A percentile compares a stretch with the other conserved stretches of the same genome.
These are phyloP conservation scores for Telmatherina bonti DNA, from an alignment of 2,797 vertebrate species.

Conservation along the genomic window DNA sequence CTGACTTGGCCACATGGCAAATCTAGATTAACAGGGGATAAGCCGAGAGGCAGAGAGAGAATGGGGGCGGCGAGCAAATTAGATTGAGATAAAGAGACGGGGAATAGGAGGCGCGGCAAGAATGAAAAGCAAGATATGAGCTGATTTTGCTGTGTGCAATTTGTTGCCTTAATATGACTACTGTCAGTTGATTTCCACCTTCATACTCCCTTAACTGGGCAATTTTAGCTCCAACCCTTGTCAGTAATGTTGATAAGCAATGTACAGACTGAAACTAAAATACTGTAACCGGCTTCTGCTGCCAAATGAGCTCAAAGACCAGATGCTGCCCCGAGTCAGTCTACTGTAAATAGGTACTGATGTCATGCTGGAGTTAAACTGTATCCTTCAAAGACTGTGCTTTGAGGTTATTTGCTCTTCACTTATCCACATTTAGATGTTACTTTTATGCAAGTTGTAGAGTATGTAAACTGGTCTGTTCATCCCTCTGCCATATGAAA, in stretches of 20 bases:
- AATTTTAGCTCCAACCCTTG: slow-evolving; percentile 50
- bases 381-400: slow-evolving; percentile 9
- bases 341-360: slow-evolving; percentile 41
- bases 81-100: slow-evolving; percentile 56
- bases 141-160: slow-evolving; percentile 1
- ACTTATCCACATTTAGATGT: not conserved
- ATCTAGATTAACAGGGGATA: slow-evolving; percentile 80
- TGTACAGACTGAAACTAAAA: slow-evolving; percentile 53
- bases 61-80: slow-evolving; percentile 34
- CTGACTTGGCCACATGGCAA: slow-evolving; percentile 75
- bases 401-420: slow-evolving; percentile 9
- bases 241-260: slow-evolving; percentile 71
- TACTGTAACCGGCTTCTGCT: slow-evolving; percentile 44
- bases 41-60: slow-evolving; percentile 39
- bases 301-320: slow-evolving; percentile 47
- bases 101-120: slow-evolving; percentile 15
- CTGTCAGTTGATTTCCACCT: slow-evolving; percentile 19
- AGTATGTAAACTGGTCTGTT: not conserved
- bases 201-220: slow-evolving; percentile 49
- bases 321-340: slow-evolving; percentile 46
- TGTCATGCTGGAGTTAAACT: slow-evolving; percentile 19
- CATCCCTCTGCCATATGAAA: not conserved
- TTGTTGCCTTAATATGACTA: slow-evolving; percentile 30
- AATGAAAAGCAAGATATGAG: slow-evolving; percentile 9
- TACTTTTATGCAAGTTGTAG: not conserved